phyloP scores from a whole-genome alignment of 2,797 vertebrate genomes.

The Alosa sapidissima region DNA sequence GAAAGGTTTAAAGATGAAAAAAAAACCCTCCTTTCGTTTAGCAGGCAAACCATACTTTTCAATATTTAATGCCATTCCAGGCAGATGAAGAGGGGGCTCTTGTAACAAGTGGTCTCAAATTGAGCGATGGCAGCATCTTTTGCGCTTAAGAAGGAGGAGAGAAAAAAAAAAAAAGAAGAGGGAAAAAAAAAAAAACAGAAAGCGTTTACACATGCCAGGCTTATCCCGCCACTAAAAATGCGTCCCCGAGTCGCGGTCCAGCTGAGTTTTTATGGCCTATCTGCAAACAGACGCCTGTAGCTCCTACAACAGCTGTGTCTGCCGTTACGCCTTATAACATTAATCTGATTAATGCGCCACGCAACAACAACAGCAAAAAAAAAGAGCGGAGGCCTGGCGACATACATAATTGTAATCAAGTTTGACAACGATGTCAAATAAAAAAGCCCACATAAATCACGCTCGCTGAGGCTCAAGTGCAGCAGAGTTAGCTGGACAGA shows the following conservation, averaged over 20 bases:
- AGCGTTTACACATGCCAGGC: constrained; percentile 43
- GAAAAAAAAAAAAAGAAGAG: neutral
- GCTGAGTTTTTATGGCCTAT: constrained; percentile 59
- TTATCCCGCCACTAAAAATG: constrained; percentile 53
- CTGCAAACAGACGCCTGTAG: constrained; percentile 62
- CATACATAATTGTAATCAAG: constrained; percentile 73
- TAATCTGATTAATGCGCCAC: constrained; percentile 72
- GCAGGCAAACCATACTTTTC: constrained; percentile 34
- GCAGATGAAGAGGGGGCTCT: constrained; percentile 38
- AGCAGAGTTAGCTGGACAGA: neutral
- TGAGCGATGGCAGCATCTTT: constrained; percentile 47
- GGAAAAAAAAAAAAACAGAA: neutral
- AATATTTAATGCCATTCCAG: constrained; percentile 43
- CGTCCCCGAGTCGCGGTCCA: constrained; percentile 48
- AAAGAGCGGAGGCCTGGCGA: constrained; percentile 52
- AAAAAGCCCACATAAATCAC: constrained; percentile 53
- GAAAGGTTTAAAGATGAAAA: neutral
- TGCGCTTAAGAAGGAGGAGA: constrained; percentile 15
- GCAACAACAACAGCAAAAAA: constrained; percentile 58
- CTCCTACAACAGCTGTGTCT: constrained; percentile 72
- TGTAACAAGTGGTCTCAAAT: constrained; percentile 52
- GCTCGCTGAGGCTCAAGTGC: neutral
- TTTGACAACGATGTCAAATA: constrained; percentile 67
- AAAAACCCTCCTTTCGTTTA: neutral
- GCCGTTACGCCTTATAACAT: constrained; percentile 61